A percentile compares a stretch with the other conserved stretches of the same genome.
These are phyloP conservation scores for Meriones unguiculatus DNA, from an alignment of 2,113 vertebrate species.

Conservation along the genomic window DNA sequence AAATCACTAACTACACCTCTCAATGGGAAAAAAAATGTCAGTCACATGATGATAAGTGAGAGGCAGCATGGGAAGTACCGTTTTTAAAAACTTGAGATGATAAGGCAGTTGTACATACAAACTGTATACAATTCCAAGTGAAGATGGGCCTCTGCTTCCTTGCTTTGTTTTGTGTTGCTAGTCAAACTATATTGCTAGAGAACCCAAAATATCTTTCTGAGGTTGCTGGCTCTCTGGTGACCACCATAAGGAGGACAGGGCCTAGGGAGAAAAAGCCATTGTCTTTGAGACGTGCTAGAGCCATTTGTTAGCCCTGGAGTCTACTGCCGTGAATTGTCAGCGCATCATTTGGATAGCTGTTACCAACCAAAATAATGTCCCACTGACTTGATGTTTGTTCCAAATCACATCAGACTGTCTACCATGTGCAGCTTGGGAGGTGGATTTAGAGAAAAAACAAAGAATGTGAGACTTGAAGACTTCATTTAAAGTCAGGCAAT, in stretches of 20 bases:
- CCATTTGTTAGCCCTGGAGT: neutral
- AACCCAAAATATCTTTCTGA: neutral
- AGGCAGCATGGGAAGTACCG: neutral
- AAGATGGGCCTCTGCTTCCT: neutral
- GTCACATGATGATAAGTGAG: neutral
- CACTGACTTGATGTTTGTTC: neutral
- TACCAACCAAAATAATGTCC: neutral
- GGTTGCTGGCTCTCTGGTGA: neutral
- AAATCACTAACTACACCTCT: neutral
- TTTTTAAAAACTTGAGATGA: neutral
- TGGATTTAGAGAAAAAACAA: conserved; percentile 35
- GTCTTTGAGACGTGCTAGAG: neutral
- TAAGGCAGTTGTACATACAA: neutral
- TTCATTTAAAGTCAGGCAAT: neutral
- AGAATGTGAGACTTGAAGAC: neutral
- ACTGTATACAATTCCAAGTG: neutral
- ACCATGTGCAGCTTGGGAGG: neutral
- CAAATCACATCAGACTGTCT: neutral
- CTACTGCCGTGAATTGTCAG: neutral
- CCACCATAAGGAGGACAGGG: neutral
- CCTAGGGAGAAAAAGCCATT: neutral
- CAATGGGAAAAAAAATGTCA: neutral
- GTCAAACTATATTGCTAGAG: neutral
- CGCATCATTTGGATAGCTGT: neutral
- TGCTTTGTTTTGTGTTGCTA: neutral